phyloP scores from a whole-genome alignment of 2,888 invertebrate genomes.

The Melanchra persicariae region DNA sequence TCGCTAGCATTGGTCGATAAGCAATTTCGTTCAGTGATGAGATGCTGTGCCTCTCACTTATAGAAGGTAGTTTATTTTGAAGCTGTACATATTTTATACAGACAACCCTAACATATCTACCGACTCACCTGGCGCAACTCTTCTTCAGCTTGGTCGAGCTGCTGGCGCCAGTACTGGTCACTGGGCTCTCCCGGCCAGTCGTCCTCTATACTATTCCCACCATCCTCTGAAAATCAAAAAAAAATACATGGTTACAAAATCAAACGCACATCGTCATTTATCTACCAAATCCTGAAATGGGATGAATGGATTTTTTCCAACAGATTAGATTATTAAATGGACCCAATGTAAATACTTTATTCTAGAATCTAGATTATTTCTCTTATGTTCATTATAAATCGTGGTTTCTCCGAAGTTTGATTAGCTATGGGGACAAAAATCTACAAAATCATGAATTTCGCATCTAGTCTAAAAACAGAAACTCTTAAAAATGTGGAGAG shows the following conservation, averaged over 20 bases:
- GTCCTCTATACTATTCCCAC: conserved; percentile 85
- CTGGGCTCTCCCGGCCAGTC: conserved; percentile 91
- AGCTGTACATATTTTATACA: background rate
- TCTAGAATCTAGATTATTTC: background rate
- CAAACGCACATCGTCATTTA: too few relatives aligned
- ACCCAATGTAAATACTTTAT: background rate
- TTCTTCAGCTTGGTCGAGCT: conserved; percentile 88
- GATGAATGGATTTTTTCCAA: background rate
- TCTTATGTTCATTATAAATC: background rate
- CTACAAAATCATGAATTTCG: conserved; percentile 1
- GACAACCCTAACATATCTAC: background rate
- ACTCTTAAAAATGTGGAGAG: conserved; percentile 15
- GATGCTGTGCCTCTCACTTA: background rate
- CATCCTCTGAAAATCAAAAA: conserved; percentile 78
- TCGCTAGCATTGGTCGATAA: background rate
- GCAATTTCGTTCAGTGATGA: background rate
- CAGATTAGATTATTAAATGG: background rate
- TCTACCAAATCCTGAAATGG: background rate
- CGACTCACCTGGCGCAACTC: conserved; percentile 85
- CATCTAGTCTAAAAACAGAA: conserved; percentile 27
- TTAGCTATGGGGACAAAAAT: conserved; percentile 11
- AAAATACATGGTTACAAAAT: background rate
- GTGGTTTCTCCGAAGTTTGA: background rate
- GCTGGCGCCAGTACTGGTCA: conserved; percentile 88
- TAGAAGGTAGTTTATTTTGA: background rate